These are phyloP conservation scores for Amblyopsis hoosieri DNA, from an alignment of 2,797 vertebrate species.

Conservation along the genomic window DNA sequence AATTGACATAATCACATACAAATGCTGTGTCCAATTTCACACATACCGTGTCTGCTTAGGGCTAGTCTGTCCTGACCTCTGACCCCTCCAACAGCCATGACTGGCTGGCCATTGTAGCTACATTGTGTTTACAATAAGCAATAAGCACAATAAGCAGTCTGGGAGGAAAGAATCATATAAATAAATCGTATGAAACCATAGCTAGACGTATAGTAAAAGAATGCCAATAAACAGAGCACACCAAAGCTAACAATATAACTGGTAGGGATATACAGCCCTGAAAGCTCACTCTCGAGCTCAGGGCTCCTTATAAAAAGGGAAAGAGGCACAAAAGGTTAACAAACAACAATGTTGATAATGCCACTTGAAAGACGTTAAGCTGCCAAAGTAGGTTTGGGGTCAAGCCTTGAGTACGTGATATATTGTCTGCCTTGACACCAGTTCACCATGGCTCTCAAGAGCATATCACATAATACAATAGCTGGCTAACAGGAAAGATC, in stretches of 20 bases:
- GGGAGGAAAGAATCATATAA: slow-evolving; percentile 17
- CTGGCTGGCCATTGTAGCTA: slow-evolving; percentile 39
- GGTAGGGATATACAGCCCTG: not conserved
- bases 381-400: slow-evolving; percentile 76
- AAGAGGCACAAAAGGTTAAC: slow-evolving; percentile 59
- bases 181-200: slow-evolving; percentile 10
- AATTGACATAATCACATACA: slow-evolving; percentile 68
- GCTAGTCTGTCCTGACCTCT: slow-evolving; percentile 60
- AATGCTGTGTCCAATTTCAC: slow-evolving; percentile 74
- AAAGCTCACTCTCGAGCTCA: not conserved
- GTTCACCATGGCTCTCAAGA: slow-evolving; percentile 67
- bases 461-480: slow-evolving; percentile 81
- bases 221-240: not conserved
- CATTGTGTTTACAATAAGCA: slow-evolving; percentile 37
- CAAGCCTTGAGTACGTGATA: slow-evolving; percentile 56
- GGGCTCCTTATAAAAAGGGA: slow-evolving; percentile 21
- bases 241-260: not conserved
- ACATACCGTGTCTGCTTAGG: slow-evolving; percentile 53
- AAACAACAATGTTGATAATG: slow-evolving; percentile 61
- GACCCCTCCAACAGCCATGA: slow-evolving; percentile 61
- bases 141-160: slow-evolving; percentile 17
- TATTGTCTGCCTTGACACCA: slow-evolving; percentile 73
- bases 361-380: slow-evolving; percentile 65
- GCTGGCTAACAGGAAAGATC: slow-evolving; percentile 64
- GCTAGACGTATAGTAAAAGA: not conserved